Conservation (phyloP, 2,113 vertebrate genomes). For the Hippocampus abdominalis region DNA sequence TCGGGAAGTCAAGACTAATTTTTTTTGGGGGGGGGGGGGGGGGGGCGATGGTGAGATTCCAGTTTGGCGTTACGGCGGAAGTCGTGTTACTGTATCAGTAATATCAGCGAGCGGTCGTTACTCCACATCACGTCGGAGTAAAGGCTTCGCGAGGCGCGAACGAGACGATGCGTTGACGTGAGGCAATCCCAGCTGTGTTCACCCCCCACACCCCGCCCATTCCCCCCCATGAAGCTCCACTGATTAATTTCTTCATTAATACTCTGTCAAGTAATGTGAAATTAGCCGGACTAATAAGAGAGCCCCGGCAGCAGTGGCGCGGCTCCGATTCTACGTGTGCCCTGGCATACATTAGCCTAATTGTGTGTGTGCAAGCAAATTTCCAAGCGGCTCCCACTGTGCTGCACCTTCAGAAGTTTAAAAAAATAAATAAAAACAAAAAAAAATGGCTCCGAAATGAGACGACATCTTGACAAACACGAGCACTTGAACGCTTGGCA, state of each 20-base stretch:
- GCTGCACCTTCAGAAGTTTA: slow-evolving; percentile 6
- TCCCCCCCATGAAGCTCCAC: background rate
- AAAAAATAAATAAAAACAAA: background rate
- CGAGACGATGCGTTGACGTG: background rate
- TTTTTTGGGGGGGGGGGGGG: background rate
- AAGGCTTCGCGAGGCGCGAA: background rate
- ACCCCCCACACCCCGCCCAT: too few species aligned
- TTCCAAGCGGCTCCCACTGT: background rate
- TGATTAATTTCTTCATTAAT: slow-evolving; percentile 54
- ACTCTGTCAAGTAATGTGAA: slow-evolving; percentile 59
- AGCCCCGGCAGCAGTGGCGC: slow-evolving; percentile 19
- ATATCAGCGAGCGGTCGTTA: background rate
- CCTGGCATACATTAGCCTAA: slow-evolving; percentile 2
- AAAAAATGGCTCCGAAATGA: slow-evolving; percentile 4
- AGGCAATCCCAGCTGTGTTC: background rate
- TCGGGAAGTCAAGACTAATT: background rate
- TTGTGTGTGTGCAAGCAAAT: slow-evolving; percentile 5
- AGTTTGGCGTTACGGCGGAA: background rate
- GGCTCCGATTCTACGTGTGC: slow-evolving; percentile 27
- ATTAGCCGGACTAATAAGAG: slow-evolving; percentile 57
- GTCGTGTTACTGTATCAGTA: slow-evolving; percentile 41
- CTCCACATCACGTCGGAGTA: background rate
- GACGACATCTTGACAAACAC: slow-evolving; percentile 20
- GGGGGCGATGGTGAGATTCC: background rate
- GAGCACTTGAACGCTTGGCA: too few species aligned